These are phyloP conservation scores for Pangasius krempfi DNA, from an alignment of 2,797 vertebrate species.

Conservation along the genomic window DNA sequence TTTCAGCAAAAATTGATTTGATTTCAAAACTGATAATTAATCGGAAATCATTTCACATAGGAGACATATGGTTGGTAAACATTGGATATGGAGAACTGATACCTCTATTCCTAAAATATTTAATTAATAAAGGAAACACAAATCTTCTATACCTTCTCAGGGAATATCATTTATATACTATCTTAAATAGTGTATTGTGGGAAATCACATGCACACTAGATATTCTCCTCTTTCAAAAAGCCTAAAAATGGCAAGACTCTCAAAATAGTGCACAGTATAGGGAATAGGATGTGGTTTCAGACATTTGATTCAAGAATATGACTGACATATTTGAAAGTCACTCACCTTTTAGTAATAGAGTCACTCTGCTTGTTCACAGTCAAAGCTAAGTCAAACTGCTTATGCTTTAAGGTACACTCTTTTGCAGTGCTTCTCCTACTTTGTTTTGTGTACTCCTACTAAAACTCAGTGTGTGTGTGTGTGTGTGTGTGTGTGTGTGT, in stretches of 20 bases:
- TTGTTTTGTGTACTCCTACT: not conserved
- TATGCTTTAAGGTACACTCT: not conserved
- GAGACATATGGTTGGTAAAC: not conserved
- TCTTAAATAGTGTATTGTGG: not conserved
- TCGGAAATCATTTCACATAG: not conserved
- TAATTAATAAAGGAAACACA: not conserved
- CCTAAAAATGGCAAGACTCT: constrained; percentile 9
- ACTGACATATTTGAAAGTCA: not conserved
- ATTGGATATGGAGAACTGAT: not conserved
- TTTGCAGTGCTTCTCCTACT: not conserved
- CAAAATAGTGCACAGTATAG: not conserved
- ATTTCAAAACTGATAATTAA: not conserved
- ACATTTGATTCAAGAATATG: not conserved
- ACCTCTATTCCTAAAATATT: not conserved
- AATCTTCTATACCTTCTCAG: not conserved
- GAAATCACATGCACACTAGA: not conserved
- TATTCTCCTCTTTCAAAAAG: not conserved
- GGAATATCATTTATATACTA: not conserved
- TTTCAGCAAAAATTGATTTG: constrained; percentile 8
- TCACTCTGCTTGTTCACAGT: not conserved
- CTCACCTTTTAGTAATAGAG: not conserved
- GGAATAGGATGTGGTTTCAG: not conserved
- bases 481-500: not conserved
- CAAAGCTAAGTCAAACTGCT: not conserved
- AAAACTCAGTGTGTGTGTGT: not conserved